Conservation (phyloP, 2,113 vertebrate species). For the Pseudolaguvia tuberculata region DNA sequence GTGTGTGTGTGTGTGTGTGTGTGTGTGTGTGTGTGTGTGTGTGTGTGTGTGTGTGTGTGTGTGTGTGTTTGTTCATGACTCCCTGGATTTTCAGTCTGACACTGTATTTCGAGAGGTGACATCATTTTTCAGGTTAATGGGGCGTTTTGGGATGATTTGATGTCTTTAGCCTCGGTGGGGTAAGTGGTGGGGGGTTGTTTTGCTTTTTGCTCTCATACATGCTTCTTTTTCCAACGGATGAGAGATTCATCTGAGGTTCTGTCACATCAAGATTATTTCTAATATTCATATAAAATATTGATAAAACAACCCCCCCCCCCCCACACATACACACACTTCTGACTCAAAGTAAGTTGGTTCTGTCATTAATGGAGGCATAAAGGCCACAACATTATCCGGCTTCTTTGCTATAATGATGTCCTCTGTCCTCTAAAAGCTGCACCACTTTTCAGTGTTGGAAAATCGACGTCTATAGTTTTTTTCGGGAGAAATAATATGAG, state of each 20-base stretch:
- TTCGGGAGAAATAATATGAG: conserved; percentile 57
- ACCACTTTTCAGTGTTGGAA: conserved; percentile 28
- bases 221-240: neutral
- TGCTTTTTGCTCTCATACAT: neutral
- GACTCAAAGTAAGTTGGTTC: conserved; percentile 38
- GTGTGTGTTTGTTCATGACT: conserved; percentile 23
- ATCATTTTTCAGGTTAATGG: conserved; percentile 42
- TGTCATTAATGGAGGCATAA: conserved; percentile 44
- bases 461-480: conserved; percentile 58
- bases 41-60: too few relatives aligned
- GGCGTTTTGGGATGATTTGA: conserved; percentile 43
- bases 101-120: conserved; percentile 21
- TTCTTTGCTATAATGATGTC: conserved; percentile 27
- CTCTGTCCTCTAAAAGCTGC: neutral
- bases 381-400: conserved; percentile 47
- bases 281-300: conserved; percentile 70
- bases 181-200: conserved; percentile 8
- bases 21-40: too few relatives aligned
- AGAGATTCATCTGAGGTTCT: conserved; percentile 54
- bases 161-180: conserved; percentile 34
- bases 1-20: too few relatives aligned
- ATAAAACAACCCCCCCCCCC: conserved; percentile 53
- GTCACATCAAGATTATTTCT: conserved; percentile 62
- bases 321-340: neutral
- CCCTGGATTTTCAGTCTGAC: conserved; percentile 3